Conservation (phyloP, 2,888 invertebrate genomes). For the Julus scanicus region DNA sequence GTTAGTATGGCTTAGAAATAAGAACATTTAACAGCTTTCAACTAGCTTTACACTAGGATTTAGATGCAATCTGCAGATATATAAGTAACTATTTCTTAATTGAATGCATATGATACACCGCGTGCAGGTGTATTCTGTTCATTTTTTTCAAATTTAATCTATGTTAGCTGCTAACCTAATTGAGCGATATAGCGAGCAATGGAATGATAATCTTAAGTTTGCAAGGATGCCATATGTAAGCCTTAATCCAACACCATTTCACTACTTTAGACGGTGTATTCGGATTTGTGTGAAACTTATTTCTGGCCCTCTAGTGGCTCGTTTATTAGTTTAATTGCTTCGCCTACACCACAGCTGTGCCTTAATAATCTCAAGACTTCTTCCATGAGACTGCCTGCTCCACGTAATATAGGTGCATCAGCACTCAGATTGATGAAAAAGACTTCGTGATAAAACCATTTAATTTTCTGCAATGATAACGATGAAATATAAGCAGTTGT, state of each 20-base stretch:
- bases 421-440: constrained; percentile 33
- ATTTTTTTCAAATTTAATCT: too few relatives aligned
- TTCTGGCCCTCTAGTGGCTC: not conserved
- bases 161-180: too few relatives aligned
- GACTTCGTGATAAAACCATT: not conserved
- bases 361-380: not conserved
- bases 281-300: constrained; percentile 2
- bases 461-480: not conserved
- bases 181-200: not conserved
- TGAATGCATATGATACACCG: too few relatives aligned
- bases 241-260: not conserved
- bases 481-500: constrained; percentile 9
- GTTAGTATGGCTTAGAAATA: too few relatives aligned
- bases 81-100: too few relatives aligned
- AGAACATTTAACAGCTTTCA: too few relatives aligned
- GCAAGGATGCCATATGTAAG: not conserved
- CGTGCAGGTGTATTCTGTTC: too few relatives aligned
- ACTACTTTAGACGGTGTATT: constrained; percentile 8
- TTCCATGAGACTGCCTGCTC: not conserved
- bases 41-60: too few relatives aligned
- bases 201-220: not conserved
- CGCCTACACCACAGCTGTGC: constrained; percentile 20
- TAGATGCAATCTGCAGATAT: too few relatives aligned
- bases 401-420: not conserved
- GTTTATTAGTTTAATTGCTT: constrained; percentile 33